Conservation (phyloP, 2,888 invertebrate species). For the Plemyria rubiginata region DNA sequence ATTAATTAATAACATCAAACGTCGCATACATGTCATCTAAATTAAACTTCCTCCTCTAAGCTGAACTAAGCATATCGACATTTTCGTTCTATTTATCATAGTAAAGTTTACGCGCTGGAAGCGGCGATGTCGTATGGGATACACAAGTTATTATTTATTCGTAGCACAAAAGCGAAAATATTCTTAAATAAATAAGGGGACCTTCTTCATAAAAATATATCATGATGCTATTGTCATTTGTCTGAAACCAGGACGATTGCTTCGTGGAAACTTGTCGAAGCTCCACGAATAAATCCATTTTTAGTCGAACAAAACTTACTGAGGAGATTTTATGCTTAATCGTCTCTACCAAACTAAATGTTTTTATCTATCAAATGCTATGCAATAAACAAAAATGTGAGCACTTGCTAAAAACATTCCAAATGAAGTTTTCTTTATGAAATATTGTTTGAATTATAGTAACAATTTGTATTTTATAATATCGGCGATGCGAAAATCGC, state of each 20-base stretch:
- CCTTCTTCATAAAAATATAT: not conserved
- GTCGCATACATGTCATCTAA: not conserved
- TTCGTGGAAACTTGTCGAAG: constrained; percentile 6
- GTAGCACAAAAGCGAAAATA: not conserved
- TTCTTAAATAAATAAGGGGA: not conserved
- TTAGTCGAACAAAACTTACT: not conserved
- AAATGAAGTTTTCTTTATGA: too few species aligned
- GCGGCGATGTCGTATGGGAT: not conserved
- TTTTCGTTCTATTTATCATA: not conserved
- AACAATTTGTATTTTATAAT: too few species aligned
- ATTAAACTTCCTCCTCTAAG: not conserved
- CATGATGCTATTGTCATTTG: constrained; percentile 3
- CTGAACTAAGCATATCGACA: not conserved
- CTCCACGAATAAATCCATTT: constrained; percentile 1
- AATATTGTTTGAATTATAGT: too few species aligned
- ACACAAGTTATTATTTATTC: too few species aligned
- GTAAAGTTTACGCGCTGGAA: not conserved
- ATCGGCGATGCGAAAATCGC: too few species aligned
- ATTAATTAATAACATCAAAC: not conserved
- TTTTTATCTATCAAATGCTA: too few species aligned
- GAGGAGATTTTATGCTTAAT: too few species aligned
- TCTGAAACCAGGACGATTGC: not conserved
- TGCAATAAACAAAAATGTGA: too few species aligned
- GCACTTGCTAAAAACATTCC: too few species aligned
- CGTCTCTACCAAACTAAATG: too few species aligned